Conservation (phyloP, 1,140 invertebrate species). For the Cryptotermes secundus region DNA sequence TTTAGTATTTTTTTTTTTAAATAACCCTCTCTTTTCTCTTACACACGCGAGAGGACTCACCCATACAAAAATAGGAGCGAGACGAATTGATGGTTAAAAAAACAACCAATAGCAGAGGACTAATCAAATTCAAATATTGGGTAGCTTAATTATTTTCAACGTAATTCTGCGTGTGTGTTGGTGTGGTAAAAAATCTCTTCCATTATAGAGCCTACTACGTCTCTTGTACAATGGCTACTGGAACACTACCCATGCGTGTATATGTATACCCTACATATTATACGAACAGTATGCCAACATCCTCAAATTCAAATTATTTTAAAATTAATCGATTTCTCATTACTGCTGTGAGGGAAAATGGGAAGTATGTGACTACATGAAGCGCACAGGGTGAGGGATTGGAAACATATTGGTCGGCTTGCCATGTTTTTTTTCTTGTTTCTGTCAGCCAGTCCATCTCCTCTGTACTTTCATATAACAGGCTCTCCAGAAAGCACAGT, state of each 20-base stretch:
- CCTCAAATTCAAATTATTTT: conserved; percentile 20
- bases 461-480: not conserved
- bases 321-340: conserved; percentile 20
- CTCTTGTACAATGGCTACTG: not conserved
- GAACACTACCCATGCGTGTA: not conserved
- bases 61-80: not conserved
- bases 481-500: not conserved
- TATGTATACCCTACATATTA: not conserved
- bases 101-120: conserved; percentile 6
- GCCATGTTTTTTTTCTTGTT: not conserved
- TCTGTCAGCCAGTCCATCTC: not conserved
- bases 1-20: not conserved
- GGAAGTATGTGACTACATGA: conserved; percentile 11
- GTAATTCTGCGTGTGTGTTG: not conserved
- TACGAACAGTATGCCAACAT: conserved; percentile 4
- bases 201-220: not conserved
- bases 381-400: not conserved
- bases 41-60: not conserved
- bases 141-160: conserved; percentile 13
- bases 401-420: not conserved
- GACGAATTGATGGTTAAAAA: not conserved
- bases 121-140: conserved; percentile 20
- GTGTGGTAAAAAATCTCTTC: not conserved
- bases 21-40: conserved; percentile 11
- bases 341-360: not conserved